A percentile compares a stretch with the other conserved stretches of the same genome.
These are phyloP conservation scores for Acrocephalus arundinaceus DNA, from an alignment of 2,113 vertebrate species.

Conservation along the genomic window DNA sequence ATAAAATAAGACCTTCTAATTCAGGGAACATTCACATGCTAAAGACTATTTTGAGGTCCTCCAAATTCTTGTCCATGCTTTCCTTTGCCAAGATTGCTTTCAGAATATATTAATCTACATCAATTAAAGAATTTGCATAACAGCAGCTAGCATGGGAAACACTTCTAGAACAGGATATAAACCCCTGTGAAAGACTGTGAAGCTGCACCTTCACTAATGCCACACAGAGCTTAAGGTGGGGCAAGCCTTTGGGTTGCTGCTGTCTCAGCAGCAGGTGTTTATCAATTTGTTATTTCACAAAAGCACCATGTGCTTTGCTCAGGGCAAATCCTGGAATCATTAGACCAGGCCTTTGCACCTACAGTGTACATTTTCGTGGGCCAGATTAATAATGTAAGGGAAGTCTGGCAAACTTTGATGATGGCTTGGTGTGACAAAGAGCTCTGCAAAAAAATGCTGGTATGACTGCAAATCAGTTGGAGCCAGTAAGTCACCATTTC, in stretches of 20 bases:
- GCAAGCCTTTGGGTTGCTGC: neutral
- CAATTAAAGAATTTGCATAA: neutral
- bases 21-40: neutral
- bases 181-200: accelerated
- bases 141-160: neutral
- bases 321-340: neutral
- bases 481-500: neutral
- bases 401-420: neutral
- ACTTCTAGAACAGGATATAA: neutral
- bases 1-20: neutral
- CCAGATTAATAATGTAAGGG: neutral
- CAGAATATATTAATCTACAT: neutral
- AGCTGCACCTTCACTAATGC: neutral
- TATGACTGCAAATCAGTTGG: neutral
- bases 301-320: neutral
- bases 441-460: neutral
- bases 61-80: neutral
- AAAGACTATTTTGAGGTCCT: neutral
- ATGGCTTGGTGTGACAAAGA: neutral
- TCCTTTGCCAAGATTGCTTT: neutral
- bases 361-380: neutral
- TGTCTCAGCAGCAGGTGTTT: neutral
- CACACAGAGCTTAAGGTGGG: neutral
- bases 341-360: neutral
- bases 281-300: neutral